Base-by-base conservation (phyloP, 2,797 vertebrate species). In the Lutjanus argentimaculatus region DNA sequence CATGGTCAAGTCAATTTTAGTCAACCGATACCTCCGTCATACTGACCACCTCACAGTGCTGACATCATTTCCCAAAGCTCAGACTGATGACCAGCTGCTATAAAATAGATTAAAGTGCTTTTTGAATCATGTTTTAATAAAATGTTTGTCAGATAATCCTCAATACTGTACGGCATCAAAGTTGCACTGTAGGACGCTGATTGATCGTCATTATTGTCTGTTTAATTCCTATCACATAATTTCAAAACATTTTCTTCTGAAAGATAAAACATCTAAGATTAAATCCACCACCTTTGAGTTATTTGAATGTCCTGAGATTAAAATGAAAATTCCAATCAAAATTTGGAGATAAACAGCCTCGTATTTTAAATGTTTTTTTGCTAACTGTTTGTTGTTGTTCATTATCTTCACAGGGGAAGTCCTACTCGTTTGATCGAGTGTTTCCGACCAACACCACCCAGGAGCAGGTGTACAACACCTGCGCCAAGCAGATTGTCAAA, bases 401-500 rank as follows among this genome's bases (percentile, higher is more conserved):
- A 0, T 75, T 12, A 16, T 63, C 45, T 69, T 77, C 21, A 57
- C 90, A 98, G 97, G 97, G 97, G 61, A 97, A 93, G 80, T 94
- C 97, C 0, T 98, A 96, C 21, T 94, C 76, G 0, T 98, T 98
- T 67, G 97, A 98, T 71, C 95, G 95, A 0, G 97, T 97, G 65
- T 97, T 98, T 83, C 97, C 97, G 11, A 95, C 93, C 85, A 95
- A 95, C 91, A 95, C 95, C 85, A 95, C 94, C 75, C 95, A 95
- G 85, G 95, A 95, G 80, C 95, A 95, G 51, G 95, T 95, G 46
- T 95, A 95, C 89, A 95, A 97, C 73, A 97, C 97, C 19, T 97
- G 97, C 22, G 97, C 97, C 89, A 97, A 97, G 96, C 97, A 98
- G 92, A 97, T 98, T 64, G 97, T 98, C 84, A 97, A 97, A 91